Percentiles rank a stretch among this genome's conserved stretches.
Evolutionary conservation across 2,888 invertebrate species (phyloP).

Genomic region (Acrobasis suavella): DNA sequence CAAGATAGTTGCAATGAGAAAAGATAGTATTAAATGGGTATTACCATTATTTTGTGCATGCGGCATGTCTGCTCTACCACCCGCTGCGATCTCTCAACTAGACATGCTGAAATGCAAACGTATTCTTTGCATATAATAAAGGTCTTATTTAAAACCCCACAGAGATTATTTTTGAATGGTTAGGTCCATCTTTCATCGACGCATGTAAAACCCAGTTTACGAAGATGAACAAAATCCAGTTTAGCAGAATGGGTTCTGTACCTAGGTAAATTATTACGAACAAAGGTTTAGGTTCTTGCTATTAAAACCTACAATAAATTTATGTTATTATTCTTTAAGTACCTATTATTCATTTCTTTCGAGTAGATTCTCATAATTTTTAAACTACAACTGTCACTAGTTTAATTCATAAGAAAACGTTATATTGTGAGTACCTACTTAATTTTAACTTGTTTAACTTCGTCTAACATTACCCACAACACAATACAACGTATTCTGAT

Average conservation of each 20-base stretch:
- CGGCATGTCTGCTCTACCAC: conserved; percentile 20
- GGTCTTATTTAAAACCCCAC: conserved; percentile 8
- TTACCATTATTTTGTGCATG: not conserved
- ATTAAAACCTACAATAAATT: too few relatives aligned
- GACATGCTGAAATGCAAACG: conserved; percentile 35
- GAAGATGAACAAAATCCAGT: conserved; percentile 14
- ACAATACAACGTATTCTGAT: not conserved
- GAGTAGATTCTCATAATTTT: too few relatives aligned
- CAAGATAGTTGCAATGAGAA: too few relatives aligned
- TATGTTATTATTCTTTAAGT: too few relatives aligned
- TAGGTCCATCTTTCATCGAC: not conserved
- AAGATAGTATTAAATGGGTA: not conserved
- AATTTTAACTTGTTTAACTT: too few relatives aligned
- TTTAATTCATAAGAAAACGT: too few relatives aligned
- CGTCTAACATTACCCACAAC: too few relatives aligned
- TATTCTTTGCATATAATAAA: not conserved
- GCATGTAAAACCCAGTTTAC: conserved; percentile 12
- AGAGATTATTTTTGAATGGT: conserved; percentile 2
- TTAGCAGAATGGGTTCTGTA: not conserved
- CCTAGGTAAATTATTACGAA: not conserved
- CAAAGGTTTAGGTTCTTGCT: too few relatives aligned
- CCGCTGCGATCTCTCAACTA: conserved; percentile 45
- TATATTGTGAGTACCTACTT: too few relatives aligned
- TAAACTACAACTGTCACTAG: too few relatives aligned
- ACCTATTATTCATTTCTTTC: too few relatives aligned